These are phyloP conservation scores for Elysia crispata DNA, from an alignment of 2,888 invertebrate species.

Conservation along the genomic window DNA sequence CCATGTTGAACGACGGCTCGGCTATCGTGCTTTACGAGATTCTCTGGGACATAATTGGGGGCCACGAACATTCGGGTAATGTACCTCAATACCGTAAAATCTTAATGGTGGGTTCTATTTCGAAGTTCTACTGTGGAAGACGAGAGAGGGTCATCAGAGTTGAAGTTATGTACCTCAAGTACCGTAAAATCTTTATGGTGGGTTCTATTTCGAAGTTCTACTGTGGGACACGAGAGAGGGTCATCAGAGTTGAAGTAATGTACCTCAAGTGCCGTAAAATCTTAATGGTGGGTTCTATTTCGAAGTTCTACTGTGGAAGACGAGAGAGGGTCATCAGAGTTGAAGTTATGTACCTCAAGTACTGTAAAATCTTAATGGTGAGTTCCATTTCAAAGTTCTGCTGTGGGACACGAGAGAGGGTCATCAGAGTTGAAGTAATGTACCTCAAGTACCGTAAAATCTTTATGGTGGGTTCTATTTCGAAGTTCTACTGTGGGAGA, in stretches of 20 bases:
- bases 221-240: neutral
- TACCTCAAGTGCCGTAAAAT: neutral
- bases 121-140: too few species aligned
- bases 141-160: neutral
- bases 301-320: too few species aligned
- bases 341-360: neutral
- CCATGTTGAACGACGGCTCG: slow-evolving; percentile 79
- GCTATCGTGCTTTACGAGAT: slow-evolving; percentile 78
- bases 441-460: neutral
- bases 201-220: too few species aligned
- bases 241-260: slow-evolving; percentile 9
- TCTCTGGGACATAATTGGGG: slow-evolving; percentile 55
- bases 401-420: neutral
- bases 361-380: too few species aligned
- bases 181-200: too few species aligned
- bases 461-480: too few species aligned
- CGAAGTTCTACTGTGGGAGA: too few species aligned
- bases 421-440: slow-evolving; percentile 9
- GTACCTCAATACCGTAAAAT: neutral
- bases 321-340: neutral
- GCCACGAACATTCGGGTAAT: slow-evolving; percentile 10
- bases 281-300: too few species aligned
- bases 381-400: too few species aligned
- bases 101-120: too few species aligned
- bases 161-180: neutral